Evolutionary conservation across 2,797 vertebrate genomes (phyloP).

Genomic region (Falco rusticolus): DNA sequence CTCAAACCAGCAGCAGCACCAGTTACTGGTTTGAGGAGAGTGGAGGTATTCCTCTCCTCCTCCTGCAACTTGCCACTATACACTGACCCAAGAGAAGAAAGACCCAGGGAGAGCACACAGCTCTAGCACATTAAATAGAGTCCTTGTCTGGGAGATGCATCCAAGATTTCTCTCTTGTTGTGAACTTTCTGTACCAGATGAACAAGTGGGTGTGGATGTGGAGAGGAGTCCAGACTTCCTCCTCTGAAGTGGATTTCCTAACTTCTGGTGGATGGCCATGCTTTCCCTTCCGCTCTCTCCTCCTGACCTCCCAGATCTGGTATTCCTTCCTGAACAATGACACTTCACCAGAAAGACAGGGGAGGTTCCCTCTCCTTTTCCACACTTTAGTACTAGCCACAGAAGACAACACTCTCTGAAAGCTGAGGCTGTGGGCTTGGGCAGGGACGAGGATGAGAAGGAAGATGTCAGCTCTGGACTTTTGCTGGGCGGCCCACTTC

Average conservation of each 20-base stretch:
- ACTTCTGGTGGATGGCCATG: background rate
- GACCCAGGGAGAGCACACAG: background rate
- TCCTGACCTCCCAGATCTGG: background rate
- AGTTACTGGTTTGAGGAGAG: background rate
- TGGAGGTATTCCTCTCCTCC: background rate
- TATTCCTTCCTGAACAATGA: background rate
- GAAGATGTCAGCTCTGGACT: background rate
- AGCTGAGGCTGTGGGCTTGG: background rate
- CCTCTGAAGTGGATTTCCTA: background rate
- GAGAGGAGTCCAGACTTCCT: background rate
- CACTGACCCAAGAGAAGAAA: background rate
- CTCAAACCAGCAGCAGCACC: background rate
- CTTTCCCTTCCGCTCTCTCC: background rate
- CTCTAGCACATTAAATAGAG: background rate
- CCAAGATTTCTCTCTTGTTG: background rate
- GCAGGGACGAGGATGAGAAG: background rate
- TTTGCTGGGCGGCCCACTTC: background rate
- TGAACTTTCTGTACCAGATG: background rate
- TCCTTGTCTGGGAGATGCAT: background rate
- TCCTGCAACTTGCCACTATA: background rate
- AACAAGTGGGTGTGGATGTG: background rate
- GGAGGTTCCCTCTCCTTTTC: background rate
- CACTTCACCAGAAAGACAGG: background rate
- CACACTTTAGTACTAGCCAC: background rate
- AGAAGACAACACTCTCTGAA: background rate